Base-by-base conservation (phyloP, 2,888 invertebrate genomes). In the Himalopsyche anomala region DNA sequence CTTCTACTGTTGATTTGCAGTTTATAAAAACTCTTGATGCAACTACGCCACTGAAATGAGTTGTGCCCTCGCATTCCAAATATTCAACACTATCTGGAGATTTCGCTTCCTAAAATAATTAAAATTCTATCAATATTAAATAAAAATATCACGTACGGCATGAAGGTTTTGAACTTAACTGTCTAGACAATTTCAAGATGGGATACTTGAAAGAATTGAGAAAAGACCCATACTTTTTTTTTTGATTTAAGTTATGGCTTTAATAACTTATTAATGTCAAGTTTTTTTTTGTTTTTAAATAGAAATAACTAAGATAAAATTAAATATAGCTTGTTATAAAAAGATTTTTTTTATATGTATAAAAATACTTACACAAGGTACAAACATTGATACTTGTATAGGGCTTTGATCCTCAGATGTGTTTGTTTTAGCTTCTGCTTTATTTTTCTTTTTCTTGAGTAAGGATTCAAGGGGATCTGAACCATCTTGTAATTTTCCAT, bases 21-120 rank as follows among this genome's bases (percentile, higher is more conserved):
- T 96, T 95, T 89, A 97, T 94, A 92, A 96, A 98, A n/a, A 97
- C 95, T 90, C 96, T 94, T 83, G 95, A 95, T 0, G 95, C 94
- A 17, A 97, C 94, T 82, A 95, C 94, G n/a, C 97, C 97, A 89
- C 95, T 93, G 88, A 96, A 93, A 89, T 94, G 94, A 91, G 96
- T 95, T 89, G 94, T 95, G n/a, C 95, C 95, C 89, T 94, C 94
- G 90, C 95, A 94, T 89, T 94, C 94, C 80, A 92, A 89, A 81
- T 94, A 92, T 89, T 94, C 93, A 51, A 94, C 93, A 56, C 92
- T 91, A 89, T 93, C 92, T 0, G 93, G 92, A 82, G 92, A 89
- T 55, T 91, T 90, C 84, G 92, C 92, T 90, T 93, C 93, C 94
- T 93, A 87, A 79, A 91, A 91, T 88, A 83, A 87, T 85, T 9